These are phyloP conservation scores for Pemphigus obesinymphae DNA, from an alignment of 1,140 invertebrate genomes.

Conservation along the genomic window DNA sequence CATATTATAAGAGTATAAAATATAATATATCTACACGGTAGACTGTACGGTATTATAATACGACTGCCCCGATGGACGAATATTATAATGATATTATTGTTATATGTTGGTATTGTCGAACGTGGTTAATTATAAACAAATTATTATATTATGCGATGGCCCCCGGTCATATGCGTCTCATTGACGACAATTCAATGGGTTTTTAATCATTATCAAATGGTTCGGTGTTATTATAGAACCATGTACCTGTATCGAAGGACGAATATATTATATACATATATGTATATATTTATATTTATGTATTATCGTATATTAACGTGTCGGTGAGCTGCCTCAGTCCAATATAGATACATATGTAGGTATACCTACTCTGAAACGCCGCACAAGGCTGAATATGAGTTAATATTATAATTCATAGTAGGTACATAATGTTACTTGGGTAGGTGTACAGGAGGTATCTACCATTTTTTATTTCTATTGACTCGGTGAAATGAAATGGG, in stretches of 20 bases:
- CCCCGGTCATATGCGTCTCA: neutral
- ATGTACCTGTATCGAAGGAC: neutral
- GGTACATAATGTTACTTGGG: no score
- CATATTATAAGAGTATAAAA: no score
- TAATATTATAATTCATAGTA: no score
- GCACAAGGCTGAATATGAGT: no score
- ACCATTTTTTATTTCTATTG: no score
- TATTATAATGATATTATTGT: no score
- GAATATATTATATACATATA: neutral
- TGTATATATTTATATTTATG: neutral
- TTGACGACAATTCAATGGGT: neutral
- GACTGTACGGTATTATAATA: no score
- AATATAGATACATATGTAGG: neutral
- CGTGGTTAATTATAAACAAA: neutral
- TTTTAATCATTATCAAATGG: neutral
- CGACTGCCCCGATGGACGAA: no score
- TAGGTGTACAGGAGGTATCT: no score
- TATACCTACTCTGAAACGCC: neutral
- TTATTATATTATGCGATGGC: neutral
- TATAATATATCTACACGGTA: no score
- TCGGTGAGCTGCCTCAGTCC: neutral
- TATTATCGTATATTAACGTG: neutral
- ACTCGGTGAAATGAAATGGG: no score
- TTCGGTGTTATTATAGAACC: neutral
- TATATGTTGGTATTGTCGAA: neutral